Evolutionary conservation across 2,888 invertebrate species (phyloP).

Genomic region (Steromphala cineraria): DNA sequence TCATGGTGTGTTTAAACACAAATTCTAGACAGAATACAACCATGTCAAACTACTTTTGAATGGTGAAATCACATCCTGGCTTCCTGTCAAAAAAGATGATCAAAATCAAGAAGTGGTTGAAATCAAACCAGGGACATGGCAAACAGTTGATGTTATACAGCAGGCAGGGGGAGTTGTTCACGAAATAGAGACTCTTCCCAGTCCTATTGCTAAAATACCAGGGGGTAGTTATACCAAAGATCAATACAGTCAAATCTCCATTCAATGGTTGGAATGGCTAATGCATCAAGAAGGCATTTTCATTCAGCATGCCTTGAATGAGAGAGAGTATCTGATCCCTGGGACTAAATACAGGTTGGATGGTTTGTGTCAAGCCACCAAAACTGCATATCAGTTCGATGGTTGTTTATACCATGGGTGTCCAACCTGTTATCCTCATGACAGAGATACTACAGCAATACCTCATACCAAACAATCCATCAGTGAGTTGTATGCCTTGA

Average conservation of each 20-base stretch:
- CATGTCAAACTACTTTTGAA: background rate
- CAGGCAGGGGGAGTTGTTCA: no score
- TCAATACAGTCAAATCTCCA: background rate
- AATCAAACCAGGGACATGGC: no score
- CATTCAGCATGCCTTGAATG: background rate
- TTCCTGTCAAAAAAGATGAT: background rate
- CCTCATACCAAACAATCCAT: background rate
- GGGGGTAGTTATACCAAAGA: background rate
- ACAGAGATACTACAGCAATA: background rate
- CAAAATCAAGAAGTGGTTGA: background rate
- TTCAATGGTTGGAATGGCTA: slow-evolving; percentile 37
- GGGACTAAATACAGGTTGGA: background rate
- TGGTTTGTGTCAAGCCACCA: background rate
- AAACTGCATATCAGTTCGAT: background rate
- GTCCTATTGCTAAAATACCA: background rate
- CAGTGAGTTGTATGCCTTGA: background rate
- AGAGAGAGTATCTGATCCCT: background rate
- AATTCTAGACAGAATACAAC: background rate
- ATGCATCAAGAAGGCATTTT: background rate
- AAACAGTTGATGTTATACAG: no score
- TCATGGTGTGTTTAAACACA: no score
- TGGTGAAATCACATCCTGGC: background rate
- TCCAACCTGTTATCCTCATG: background rate
- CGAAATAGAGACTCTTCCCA: no score
- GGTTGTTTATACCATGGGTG: background rate